These are phyloP conservation scores for Hirudo medicinalis DNA, from an alignment of 1,140 invertebrate genomes.

Conservation along the genomic window DNA sequence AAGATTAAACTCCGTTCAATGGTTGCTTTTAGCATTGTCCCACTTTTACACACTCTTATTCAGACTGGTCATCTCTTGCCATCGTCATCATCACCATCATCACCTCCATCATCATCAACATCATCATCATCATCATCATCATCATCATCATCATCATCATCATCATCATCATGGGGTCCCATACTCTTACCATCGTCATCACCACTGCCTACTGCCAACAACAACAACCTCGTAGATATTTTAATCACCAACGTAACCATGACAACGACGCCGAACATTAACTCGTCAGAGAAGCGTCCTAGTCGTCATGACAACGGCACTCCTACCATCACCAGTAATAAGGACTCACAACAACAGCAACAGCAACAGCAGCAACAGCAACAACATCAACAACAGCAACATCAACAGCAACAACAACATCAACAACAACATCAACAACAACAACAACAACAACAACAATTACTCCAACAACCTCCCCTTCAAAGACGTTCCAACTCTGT, in stretches of 20 bases:
- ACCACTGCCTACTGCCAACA: neutral
- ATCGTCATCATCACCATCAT: neutral
- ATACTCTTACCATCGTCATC: neutral
- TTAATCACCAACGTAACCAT: neutral
- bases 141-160: neutral
- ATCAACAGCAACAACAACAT: neutral
- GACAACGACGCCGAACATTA: neutral
- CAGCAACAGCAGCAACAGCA: neutral
- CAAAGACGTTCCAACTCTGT: neutral
- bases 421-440: neutral
- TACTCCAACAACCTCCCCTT: neutral
- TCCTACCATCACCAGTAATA: neutral
- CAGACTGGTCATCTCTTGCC: neutral
- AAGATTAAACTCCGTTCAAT: no score
- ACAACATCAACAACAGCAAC: neutral
- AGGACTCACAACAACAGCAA: neutral
- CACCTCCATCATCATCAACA: neutral
- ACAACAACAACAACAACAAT: slow-evolving; percentile 6
- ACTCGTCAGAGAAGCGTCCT: neutral
- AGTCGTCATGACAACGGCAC: neutral
- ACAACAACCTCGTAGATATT: neutral
- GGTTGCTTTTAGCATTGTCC: no score
- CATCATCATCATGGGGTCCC: neutral
- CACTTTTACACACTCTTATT: no score
- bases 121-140: slow-evolving; percentile 1